Base-by-base conservation (phyloP, 1,140 invertebrate species). In the Andrena cerasifolii region DNA sequence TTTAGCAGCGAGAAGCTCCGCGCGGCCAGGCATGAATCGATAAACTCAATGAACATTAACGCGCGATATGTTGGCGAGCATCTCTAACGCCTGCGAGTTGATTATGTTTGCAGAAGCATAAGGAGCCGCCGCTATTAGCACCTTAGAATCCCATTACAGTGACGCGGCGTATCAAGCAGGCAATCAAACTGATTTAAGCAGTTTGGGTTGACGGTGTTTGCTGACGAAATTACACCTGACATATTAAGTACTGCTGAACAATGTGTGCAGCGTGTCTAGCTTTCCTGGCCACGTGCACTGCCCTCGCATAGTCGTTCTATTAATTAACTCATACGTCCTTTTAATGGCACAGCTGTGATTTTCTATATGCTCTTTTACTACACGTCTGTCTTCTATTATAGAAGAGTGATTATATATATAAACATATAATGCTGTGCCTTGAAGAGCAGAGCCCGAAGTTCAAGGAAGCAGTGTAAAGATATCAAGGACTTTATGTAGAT, bases 131-230 rank as follows among this genome's bases (percentile, higher is more conserved):
- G 33, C 61, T 58, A 74, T 74, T 66, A 66, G 73, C 71, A 56
- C 77, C 71, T 79, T 74, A 58, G 71, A 66, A 74, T 74, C 53
- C 61, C 71, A 74, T 74, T 65, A 49, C n/a, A 56, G 40, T 49
- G 40, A 63, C 24, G 53, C 43, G 45, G 5, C 43, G 61, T 47
- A 75, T 74, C 70, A 59, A 49, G 26, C 51, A 58, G 43, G 61
- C 53, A 66, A 79, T 75, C 59, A 72, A 74, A 75, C 49, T 59
- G 77, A 75, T 79, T 72, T 74, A 79, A 79, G 61, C 71, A 66
- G 49, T 36, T 51, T 59, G 21, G 18, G 18, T n/a, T 24, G 33
- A 33, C 36, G 24, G 21, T 79, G 71, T 79, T 59, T 79, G 24
- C 26, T 21, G 51, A 74, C 45, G 59, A 78, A 78, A 74, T 78